Percentiles rank a stretch among this genome's conserved stretches.
Conservation (phyloP, 2,113 vertebrate species). For the Bolborhynchus lineola region DNA sequence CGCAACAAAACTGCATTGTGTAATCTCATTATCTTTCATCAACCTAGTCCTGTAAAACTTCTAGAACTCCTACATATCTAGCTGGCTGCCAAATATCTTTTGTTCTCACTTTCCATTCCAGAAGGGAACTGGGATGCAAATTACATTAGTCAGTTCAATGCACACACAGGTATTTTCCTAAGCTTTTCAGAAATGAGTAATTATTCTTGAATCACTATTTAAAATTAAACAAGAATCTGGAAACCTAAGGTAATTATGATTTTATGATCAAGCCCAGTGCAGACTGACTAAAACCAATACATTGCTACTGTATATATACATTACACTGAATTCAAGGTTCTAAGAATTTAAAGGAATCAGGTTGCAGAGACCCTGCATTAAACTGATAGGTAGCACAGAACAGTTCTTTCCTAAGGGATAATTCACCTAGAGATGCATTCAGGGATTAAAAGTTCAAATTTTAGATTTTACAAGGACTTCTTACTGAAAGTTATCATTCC, state of each 20-base stretch:
- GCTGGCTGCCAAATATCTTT: not conserved
- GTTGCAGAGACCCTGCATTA: not conserved
- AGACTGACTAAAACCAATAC: not conserved
- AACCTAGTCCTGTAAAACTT: not conserved
- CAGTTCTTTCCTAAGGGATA: not conserved
- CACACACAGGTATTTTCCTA: not conserved
- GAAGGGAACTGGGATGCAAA: not conserved
- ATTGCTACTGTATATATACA: not conserved
- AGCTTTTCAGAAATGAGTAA: not conserved
- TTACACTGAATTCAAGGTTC: not conserved
- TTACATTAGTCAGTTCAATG: not conserved
- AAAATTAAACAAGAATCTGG: not conserved
- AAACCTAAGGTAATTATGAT: not conserved
- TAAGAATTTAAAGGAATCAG: not conserved
- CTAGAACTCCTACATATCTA: not conserved
- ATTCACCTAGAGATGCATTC: not conserved
- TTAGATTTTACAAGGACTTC: not conserved
- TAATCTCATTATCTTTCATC: not conserved
- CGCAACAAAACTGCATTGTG: not conserved
- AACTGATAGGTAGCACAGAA: not conserved
- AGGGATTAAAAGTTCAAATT: not conserved
- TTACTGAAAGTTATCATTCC: not conserved
- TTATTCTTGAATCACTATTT: not conserved
- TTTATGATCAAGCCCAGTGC: not conserved
- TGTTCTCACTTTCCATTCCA: not conserved